Conservation (phyloP, 2,113 vertebrate genomes). For the Sarotherodon lohbergeri region DNA sequence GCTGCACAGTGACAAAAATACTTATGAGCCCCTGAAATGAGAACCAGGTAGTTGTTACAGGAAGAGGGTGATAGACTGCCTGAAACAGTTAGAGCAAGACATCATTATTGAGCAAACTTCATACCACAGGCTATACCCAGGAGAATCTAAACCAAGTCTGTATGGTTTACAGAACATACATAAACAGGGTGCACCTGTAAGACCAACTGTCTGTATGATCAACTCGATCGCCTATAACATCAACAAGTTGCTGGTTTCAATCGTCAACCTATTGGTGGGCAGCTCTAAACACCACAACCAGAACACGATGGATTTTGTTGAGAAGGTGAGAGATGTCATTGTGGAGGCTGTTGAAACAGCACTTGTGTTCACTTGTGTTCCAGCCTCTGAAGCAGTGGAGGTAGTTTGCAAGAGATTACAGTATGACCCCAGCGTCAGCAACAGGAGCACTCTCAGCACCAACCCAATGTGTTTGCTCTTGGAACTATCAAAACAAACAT, state of each 20-base stretch:
- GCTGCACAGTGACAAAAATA: background rate
- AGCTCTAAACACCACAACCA: background rate
- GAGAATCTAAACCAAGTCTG: background rate
- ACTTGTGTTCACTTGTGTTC: background rate
- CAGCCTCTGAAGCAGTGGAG: background rate
- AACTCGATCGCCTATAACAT: background rate
- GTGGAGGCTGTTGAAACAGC: background rate
- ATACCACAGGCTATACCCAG: background rate
- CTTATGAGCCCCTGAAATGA: background rate
- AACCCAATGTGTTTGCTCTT: background rate
- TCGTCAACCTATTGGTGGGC: background rate
- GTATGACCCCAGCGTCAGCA: background rate
- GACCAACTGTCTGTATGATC: background rate
- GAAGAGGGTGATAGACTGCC: background rate
- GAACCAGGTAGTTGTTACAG: background rate
- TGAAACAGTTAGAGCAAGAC: background rate
- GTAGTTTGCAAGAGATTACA: background rate
- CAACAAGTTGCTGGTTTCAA: background rate
- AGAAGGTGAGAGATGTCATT: background rate
- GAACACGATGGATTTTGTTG: background rate
- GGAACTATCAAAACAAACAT: background rate
- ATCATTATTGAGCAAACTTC: background rate
- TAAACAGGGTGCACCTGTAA: background rate
- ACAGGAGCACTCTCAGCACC: fast-evolving
- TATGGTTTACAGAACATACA: background rate